Percentiles rank a stretch among this genome's conserved stretches.
These are phyloP conservation scores for Leucophenga maculata DNA, from an alignment of 2,888 invertebrate species.

Conservation along the genomic window DNA sequence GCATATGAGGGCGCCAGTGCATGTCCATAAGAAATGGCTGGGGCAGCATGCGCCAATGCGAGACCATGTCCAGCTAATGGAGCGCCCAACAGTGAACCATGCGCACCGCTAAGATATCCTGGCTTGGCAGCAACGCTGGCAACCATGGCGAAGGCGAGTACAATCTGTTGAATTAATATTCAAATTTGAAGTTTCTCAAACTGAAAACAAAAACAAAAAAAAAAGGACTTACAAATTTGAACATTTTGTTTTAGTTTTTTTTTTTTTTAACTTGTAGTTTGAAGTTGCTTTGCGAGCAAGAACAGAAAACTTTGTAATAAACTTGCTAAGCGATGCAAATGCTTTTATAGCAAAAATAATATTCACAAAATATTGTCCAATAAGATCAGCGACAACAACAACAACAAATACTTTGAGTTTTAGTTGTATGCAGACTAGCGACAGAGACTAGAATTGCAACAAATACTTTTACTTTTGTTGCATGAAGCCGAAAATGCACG, in stretches of 20 bases:
- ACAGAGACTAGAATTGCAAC: constrained; percentile 24
- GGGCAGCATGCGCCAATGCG: constrained; percentile 42
- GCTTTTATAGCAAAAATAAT: constrained; percentile 56
- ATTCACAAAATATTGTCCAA: constrained; percentile 19
- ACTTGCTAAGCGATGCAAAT: constrained; percentile 42
- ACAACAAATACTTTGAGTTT: too few relatives aligned
- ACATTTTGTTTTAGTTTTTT: constrained; percentile 51
- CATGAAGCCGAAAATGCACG: constrained; percentile 10
- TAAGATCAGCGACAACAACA: constrained; percentile 31
- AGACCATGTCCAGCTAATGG: constrained; percentile 36
- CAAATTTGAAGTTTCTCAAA: neutral
- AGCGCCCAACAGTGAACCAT: constrained; percentile 34
- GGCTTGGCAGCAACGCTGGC: constrained; percentile 68
- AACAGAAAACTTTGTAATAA: constrained; percentile 58
- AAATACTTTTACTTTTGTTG: constrained; percentile 59
- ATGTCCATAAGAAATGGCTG: constrained; percentile 39
- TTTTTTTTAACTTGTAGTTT: constrained; percentile 26
- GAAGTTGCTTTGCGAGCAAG: constrained; percentile 48
- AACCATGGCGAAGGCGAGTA: constrained; percentile 59
- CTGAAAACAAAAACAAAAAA: neutral
- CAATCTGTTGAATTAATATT: constrained; percentile 48
- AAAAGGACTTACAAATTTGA: constrained; percentile 62
- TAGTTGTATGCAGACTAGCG: constrained; percentile 36
- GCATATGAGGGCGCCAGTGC: constrained; percentile 38
- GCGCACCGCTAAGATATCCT: constrained; percentile 62